phyloP scores from a whole-genome alignment of 2,888 invertebrate genomes.

The Sipha maydis region DNA sequence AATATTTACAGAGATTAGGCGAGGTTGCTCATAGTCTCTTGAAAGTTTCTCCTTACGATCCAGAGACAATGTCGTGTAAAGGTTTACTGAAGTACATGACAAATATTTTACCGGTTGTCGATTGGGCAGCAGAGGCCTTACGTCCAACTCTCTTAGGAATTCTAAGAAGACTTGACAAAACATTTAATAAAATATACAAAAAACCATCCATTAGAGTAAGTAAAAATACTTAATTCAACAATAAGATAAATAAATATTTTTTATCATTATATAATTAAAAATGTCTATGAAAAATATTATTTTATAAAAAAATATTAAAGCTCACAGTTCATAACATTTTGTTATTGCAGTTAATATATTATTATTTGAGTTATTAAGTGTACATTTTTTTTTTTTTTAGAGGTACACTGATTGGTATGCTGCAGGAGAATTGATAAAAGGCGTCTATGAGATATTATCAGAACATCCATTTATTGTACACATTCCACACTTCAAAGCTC shows the following conservation, averaged over 20 bases:
- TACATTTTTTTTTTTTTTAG: constrained; percentile 69
- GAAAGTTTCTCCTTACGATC: constrained; percentile 98
- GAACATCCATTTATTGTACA: constrained; percentile 96
- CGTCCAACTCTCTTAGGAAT: constrained; percentile 92
- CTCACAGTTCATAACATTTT: background rate
- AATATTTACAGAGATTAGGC: constrained; percentile 79
- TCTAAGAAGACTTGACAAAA: constrained; percentile 91
- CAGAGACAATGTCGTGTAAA: constrained; percentile 94
- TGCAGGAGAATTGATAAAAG: constrained; percentile 91
- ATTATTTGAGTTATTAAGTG: background rate
- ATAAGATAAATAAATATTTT: background rate
- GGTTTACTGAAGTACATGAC: constrained; percentile 94
- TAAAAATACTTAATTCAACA: background rate
- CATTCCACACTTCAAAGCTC: constrained; percentile 87
- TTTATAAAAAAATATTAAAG: background rate
- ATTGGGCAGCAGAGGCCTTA: constrained; percentile 94
- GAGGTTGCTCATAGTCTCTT: constrained; percentile 96
- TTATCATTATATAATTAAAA: background rate
- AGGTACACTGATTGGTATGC: constrained; percentile 98
- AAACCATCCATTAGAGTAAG: constrained; percentile 87
- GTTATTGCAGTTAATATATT: background rate
- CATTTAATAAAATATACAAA: constrained; percentile 96
- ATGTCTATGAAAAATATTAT: background rate
- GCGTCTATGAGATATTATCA: constrained; percentile 92
- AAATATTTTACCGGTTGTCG: constrained; percentile 90